Conservation (phyloP, 1,140 invertebrate species). For the Teleogryllus occipitalis region DNA sequence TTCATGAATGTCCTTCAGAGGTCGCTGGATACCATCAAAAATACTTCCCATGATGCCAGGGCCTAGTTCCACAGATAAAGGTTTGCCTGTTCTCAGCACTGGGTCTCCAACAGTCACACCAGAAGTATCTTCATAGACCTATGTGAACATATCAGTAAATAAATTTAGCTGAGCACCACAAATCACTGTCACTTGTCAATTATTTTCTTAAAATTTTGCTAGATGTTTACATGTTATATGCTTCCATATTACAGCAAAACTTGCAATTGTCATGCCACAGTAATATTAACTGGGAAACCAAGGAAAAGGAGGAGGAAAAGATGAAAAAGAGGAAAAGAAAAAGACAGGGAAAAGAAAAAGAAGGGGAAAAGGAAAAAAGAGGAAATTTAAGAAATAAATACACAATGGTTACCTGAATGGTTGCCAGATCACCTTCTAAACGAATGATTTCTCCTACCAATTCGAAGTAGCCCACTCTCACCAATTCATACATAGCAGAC, state of each 20-base stretch:
- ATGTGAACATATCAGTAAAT: constrained; percentile 3
- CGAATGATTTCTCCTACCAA: constrained; percentile 99
- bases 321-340: no score
- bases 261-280: no score
- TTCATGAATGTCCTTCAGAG: constrained; percentile 92
- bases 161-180: no score
- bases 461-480: constrained; percentile 95
- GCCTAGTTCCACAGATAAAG: constrained; percentile 95
- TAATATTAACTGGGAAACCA: no score
- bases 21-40: constrained; percentile 99
- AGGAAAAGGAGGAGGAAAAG: no score
- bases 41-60: constrained; percentile 98
- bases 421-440: constrained; percentile 98
- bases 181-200: neutral
- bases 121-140: constrained; percentile 99
- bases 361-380: no score
- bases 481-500: constrained; percentile 99
- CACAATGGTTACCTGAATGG: constrained; percentile 70
- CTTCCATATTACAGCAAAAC: no score
- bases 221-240: no score
- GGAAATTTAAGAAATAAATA: no score
- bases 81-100: constrained; percentile 95
- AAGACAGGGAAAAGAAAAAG: no score
- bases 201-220: no score
- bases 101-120: constrained; percentile 99